Evolutionary conservation across 2,888 invertebrate species (phyloP), one percentile per base, ranked within the genome.

Genomic region (Tromatobia lineatoria): DNA sequence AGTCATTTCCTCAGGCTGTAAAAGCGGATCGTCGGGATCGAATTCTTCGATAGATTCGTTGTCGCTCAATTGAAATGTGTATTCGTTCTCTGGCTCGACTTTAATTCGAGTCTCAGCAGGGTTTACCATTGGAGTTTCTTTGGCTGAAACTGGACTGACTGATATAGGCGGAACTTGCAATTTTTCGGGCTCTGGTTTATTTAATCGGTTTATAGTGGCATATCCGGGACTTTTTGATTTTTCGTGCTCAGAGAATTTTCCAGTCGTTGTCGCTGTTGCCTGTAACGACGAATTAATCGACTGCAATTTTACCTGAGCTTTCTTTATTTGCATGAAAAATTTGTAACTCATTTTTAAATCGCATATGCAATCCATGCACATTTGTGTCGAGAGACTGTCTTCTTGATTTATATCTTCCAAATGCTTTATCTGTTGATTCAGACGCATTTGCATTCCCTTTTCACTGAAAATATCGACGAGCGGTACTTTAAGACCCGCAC

Each of bases 281-380:
- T 81, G 78, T 8, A 91, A 47, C 10, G 88, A 87, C 38, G 87
- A 64, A 34, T 90, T 88, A 79, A 93, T 90, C 7, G 92, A 92
- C 73, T 90, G 90, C 6, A 93, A 86, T 84, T 93, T 93, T 10
- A 93, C 88, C 79, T 93, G 91, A 7, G 93, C 93, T 69, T 93
- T 93, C 67, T 93, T 93, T 3, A 93, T 93, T 80, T 93, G 93
- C 91, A 93, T 92, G 64, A 93, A 93, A 89, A 93, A 93, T 80
- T 93, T 93, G 70, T 93, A 93, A 86, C 93, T 93, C 92, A 93
- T 93, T 87, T 92, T 93, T 6, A 93, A 82, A 85, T 93, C 93
- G 61, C 92, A 93, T 23, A 93, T 93, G 73, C 93, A 93, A 50
- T 93, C 93, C 93, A 93, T 93, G 59, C 93, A 93, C 91, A 93